Conservation (phyloP, 2,113 vertebrate genomes). For the Mus pahari region DNA sequence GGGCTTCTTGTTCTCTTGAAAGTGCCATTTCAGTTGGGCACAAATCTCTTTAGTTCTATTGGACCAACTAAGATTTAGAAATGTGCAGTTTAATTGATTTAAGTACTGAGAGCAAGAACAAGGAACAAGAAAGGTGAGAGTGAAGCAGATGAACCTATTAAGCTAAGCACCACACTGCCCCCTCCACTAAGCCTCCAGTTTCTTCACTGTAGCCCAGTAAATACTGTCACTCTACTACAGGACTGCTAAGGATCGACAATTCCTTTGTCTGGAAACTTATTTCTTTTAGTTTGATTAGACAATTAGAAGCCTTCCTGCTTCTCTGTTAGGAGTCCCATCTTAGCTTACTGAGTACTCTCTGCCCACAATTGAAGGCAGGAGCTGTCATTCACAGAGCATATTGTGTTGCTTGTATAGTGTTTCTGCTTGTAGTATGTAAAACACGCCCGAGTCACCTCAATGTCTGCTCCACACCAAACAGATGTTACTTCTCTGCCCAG, state of each 20-base stretch:
- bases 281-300: not conserved
- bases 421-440: not conserved
- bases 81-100: not conserved
- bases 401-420: not conserved
- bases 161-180: not conserved
- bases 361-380: not conserved
- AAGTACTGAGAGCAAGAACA: not conserved
- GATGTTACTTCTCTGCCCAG: not conserved
- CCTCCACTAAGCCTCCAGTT: not conserved
- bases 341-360: not conserved
- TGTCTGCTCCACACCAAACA: not conserved
- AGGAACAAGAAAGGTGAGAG: not conserved
- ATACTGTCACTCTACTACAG: rapidly evolving
- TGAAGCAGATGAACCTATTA: not conserved
- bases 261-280: not conserved
- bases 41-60: not conserved
- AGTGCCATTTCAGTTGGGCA: not conserved
- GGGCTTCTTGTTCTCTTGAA: not conserved
- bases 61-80: not conserved
- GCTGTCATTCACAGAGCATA: too few relatives aligned
- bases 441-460: not conserved
- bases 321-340: not conserved
- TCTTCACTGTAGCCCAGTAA: too few relatives aligned
- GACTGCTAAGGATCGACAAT: not conserved
- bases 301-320: not conserved